Base-by-base conservation (phyloP, 2,888 invertebrate species). In the Scrobipalpa atriplicella region DNA sequence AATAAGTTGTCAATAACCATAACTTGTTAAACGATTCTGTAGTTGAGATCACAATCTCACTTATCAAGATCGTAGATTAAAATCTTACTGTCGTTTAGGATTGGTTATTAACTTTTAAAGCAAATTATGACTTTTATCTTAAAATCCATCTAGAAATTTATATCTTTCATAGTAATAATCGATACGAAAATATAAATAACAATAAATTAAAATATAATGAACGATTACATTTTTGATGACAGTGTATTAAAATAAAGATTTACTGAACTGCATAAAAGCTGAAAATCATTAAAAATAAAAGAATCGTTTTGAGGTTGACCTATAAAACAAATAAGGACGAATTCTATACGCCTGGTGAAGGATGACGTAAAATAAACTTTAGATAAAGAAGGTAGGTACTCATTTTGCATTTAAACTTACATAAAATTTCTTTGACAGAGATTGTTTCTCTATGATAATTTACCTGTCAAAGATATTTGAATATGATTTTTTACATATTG, bases 311-410 rank as follows among this genome's bases (percentile, higher is more conserved):
- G 71, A 69, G 65, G 74, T 73, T 66, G 73, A 75, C 70, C n/a
- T 65, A 70, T 68, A 47, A 43, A n/a, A n/a, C n/a, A n/a, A n/a
- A n/a, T n/a, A n/a, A n/a, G n/a, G n/a, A n/a, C n/a, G n/a, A n/a
- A n/a, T n/a, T n/a, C n/a, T n/a, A n/a, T n/a, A n/a, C n/a, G n/a
- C n/a, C n/a, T n/a, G n/a, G n/a, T n/a, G n/a, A n/a, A n/a, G 61
- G 60, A 69, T 77, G 74, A 78, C 71, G 73, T 73, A 75, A 78
- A 3, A 47, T n/a, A n/a, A 47, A 16, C 8, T n/a, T 2, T 5
- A 16, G n/a, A 47, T 29, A 29, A 43, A 16, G 8, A 47, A 47
- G 1, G 2, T 16, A n/a, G n/a, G n/a, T n/a, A n/a, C n/a, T n/a
- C n/a, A n/a, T n/a, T n/a, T n/a, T n/a, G n/a, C n/a, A n/a, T n/a